A percentile compares a stretch with the other conserved stretches of the same genome.
These are phyloP conservation scores for Erpobdella octoculata DNA, from an alignment of 2,888 invertebrate species.

Conservation along the genomic window DNA sequence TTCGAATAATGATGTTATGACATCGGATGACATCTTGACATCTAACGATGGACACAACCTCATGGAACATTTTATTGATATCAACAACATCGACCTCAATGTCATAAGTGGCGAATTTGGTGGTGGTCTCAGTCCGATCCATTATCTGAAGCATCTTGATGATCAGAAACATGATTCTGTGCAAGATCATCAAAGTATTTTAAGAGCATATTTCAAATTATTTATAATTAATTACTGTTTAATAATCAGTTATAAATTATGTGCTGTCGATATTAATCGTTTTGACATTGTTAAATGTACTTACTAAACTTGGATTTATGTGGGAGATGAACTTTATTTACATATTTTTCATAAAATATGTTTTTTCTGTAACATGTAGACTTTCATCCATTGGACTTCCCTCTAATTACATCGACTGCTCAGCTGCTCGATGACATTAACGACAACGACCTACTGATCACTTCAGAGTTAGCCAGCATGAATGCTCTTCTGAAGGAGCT, in stretches of 20 bases:
- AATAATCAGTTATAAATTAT: too few species aligned
- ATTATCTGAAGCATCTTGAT: too few species aligned
- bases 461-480: constrained; percentile 34
- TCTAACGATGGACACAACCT: background rate
- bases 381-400: background rate
- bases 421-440: constrained; percentile 36
- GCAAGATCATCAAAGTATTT: background rate
- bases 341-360: too few species aligned
- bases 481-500: constrained; percentile 29
- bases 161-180: background rate
- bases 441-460: constrained; percentile 35
- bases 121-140: background rate
- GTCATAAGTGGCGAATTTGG: background rate
- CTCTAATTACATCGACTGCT: background rate
- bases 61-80: background rate
- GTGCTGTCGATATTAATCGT: too few species aligned
- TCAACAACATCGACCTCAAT: background rate
- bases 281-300: too few species aligned
- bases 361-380: too few species aligned
- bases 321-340: too few species aligned
- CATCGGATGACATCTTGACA: background rate
- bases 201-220: too few species aligned
- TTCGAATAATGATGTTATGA: background rate
- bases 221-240: too few species aligned
- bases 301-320: too few species aligned